A percentile compares a stretch with the other conserved stretches of the same genome.
Conservation (phyloP, 2,113 vertebrate species). For the Neodontobutis hainanensis region DNA sequence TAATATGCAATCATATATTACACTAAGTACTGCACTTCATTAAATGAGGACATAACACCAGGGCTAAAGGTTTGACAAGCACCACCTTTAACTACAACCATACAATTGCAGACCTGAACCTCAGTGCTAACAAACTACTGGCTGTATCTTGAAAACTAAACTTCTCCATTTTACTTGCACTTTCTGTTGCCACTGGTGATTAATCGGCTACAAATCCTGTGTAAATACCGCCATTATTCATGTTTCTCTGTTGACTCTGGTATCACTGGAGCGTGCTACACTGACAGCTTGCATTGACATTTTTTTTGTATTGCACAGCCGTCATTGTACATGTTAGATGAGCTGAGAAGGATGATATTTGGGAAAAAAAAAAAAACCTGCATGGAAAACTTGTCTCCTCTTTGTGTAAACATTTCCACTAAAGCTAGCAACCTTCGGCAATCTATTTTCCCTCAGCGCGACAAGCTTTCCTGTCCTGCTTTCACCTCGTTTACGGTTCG, state of each 20-base stretch:
- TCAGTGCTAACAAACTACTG: no score
- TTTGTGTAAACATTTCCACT: neutral
- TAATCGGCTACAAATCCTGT: slow-evolving; percentile 2
- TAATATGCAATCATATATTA: no score
- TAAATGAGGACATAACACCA: no score
- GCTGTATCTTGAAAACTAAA: no score
- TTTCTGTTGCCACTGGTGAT: slow-evolving; percentile 3
- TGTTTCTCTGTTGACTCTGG: neutral
- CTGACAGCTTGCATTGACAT: neutral
- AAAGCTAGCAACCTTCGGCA: neutral
- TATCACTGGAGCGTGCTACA: neutral
- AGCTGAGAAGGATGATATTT: neutral
- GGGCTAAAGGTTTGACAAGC: no score
- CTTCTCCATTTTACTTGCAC: neutral
- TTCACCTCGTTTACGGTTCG: slow-evolving; percentile 35
- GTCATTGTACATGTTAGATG: neutral
- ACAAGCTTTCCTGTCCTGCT: slow-evolving; percentile 4
- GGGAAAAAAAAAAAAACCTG: neutral
- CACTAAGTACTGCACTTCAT: no score
- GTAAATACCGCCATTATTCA: slow-evolving; percentile 5
- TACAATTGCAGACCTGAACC: no score
- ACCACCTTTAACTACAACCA: no score
- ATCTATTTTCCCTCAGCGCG: slow-evolving; percentile 15
- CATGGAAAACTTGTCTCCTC: neutral
- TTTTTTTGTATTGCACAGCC: neutral